These are phyloP conservation scores for Pyrocephalus nanus DNA, from an alignment of 2,797 vertebrate species.

Conservation along the genomic window DNA sequence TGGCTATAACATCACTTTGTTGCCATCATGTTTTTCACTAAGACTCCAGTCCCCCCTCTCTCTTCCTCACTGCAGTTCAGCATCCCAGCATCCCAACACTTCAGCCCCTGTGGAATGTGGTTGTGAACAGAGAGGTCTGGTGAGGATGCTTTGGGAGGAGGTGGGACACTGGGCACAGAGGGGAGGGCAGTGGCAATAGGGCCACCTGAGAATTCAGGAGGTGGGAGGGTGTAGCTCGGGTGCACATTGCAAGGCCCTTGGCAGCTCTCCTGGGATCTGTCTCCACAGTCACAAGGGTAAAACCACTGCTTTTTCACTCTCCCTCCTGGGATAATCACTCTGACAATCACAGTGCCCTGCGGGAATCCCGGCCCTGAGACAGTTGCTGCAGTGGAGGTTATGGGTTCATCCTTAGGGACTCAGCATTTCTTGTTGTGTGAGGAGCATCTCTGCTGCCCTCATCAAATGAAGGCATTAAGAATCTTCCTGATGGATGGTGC, in stretches of 20 bases:
- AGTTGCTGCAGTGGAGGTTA: neutral
- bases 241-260: accelerated
- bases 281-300: neutral
- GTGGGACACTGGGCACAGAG: neutral
- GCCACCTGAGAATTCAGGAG: neutral
- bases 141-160: neutral
- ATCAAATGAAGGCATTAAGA: neutral
- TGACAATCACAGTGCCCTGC: accelerated
- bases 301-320: neutral
- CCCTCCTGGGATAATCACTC: neutral
- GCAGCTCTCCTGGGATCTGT: accelerated
- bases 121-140: neutral
- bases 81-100: neutral
- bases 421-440: neutral
- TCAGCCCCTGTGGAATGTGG: neutral
- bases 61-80: neutral
- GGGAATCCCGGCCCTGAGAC: neutral
- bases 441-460: neutral
- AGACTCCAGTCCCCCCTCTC: neutral
- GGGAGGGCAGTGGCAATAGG: neutral
- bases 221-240: accelerated
- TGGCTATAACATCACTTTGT: neutral
- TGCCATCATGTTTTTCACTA: neutral
- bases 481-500: accelerated
- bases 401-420: neutral